Conservation (phyloP, 2,888 invertebrate genomes). For the Drosophila anceps region DNA sequence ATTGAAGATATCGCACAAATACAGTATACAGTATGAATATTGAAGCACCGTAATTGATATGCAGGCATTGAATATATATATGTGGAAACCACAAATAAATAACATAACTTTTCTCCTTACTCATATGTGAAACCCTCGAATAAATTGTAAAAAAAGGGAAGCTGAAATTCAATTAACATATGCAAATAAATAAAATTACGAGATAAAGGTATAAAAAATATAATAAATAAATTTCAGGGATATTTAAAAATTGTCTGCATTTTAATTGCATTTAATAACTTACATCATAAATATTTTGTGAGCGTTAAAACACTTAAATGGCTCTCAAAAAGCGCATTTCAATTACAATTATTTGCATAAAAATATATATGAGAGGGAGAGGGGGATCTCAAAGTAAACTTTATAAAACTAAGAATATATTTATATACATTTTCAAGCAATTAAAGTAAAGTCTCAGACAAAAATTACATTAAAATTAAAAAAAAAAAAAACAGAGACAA, state of each 20-base stretch:
- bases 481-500: not conserved
- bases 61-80: constrained; percentile 6
- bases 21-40: constrained; percentile 41
- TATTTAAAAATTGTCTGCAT: not conserved
- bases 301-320: not conserved
- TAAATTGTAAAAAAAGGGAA: constrained; percentile 1
- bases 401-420: not conserved
- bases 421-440: not conserved
- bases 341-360: not conserved
- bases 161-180: constrained; percentile 29
- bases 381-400: not conserved
- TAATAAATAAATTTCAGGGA: not conserved
- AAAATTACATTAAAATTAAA: not conserved
- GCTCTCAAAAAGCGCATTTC: not conserved
- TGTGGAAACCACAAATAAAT: constrained; percentile 19
- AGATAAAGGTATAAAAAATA: not conserved
- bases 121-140: constrained; percentile 4
- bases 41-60: constrained; percentile 45
- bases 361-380: not conserved
- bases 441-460: not conserved
- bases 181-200: constrained; percentile 3
- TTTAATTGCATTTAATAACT: not conserved
- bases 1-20: constrained; percentile 38
- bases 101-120: constrained; percentile 4
- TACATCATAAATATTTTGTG: constrained; percentile 1